phyloP scores from a whole-genome alignment of 92 coral and sea anemone genomes.

The Phenganax subtilis region DNA sequence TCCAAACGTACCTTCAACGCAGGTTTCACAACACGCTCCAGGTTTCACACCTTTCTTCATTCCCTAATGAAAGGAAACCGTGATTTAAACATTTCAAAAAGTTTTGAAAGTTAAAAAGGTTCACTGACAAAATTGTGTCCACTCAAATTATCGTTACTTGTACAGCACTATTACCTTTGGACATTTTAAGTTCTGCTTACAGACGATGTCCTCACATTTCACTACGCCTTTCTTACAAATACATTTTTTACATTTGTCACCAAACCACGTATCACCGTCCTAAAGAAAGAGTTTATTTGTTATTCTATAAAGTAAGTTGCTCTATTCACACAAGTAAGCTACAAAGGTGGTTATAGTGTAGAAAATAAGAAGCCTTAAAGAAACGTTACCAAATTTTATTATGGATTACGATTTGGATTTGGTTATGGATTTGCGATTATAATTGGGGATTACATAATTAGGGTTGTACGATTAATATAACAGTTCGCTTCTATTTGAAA shows the following conservation, averaged over 20 bases:
- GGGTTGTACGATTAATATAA: too few relatives aligned
- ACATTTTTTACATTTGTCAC: conserved; percentile 61
- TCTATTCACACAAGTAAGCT: too few relatives aligned
- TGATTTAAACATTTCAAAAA: not conserved
- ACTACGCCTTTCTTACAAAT: conserved; percentile 54
- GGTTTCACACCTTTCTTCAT: conserved; percentile 67
- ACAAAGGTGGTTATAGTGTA: too few relatives aligned
- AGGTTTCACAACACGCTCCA: conserved; percentile 80
- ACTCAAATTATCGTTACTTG: not conserved
- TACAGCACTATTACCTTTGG: conserved; percentile 46
- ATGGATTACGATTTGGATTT: too few relatives aligned
- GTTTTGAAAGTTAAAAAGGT: not conserved
- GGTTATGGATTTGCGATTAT: too few relatives aligned
- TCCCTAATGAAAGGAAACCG: conserved; percentile 51
- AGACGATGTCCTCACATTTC: conserved; percentile 57
- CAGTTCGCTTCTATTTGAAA: too few relatives aligned
- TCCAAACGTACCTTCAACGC: conserved; percentile 69
- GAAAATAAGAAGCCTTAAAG: too few relatives aligned
- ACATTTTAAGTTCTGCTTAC: conserved; percentile 47
- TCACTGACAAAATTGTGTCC: not conserved
- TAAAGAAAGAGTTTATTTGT: not conserved
- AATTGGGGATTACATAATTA: too few relatives aligned
- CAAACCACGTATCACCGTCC: conserved; percentile 80
- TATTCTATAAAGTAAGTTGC: too few relatives aligned
- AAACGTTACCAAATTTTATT: too few relatives aligned